phyloP scores from a whole-genome alignment of 2,888 invertebrate species.

The Ptilodon capucinus region DNA sequence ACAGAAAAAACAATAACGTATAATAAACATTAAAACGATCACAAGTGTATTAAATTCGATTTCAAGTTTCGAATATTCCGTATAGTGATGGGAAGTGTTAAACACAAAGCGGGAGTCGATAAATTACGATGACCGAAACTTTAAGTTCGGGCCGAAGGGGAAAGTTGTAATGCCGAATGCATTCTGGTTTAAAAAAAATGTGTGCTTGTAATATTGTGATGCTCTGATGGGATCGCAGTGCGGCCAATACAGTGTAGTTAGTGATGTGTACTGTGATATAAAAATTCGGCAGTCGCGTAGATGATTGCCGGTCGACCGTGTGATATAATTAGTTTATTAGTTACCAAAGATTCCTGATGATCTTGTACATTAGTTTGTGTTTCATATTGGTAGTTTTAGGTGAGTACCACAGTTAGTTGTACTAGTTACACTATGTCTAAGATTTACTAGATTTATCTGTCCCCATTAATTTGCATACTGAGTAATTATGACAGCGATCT shows the following conservation, averaged over 20 bases:
- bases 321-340: slow-evolving; percentile 81
- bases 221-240: slow-evolving; percentile 80
- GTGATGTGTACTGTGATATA: slow-evolving; percentile 81
- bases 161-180: slow-evolving; percentile 76
- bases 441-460: slow-evolving; percentile 47
- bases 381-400: slow-evolving; percentile 83
- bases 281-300: slow-evolving; percentile 75
- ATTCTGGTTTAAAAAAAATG: slow-evolving; percentile 72
- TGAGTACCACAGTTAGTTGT: slow-evolving; percentile 54
- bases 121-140: slow-evolving; percentile 75
- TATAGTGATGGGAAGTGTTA: slow-evolving; percentile 65
- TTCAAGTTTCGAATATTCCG: slow-evolving; percentile 43
- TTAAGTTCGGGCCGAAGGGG: slow-evolving; percentile 67
- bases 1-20: slow-evolving; percentile 64
- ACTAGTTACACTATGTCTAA: slow-evolving; percentile 46
- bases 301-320: slow-evolving; percentile 75
- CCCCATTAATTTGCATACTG: slow-evolving; percentile 45
- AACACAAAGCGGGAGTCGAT: slow-evolving; percentile 34
- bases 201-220: slow-evolving; percentile 74
- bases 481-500: slow-evolving; percentile 48
- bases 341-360: slow-evolving; percentile 83
- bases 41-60: slow-evolving; percentile 62
- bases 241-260: slow-evolving; percentile 73
- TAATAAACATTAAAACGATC: slow-evolving; percentile 68
- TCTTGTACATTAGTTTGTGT: slow-evolving; percentile 82